Evolutionary conservation across 2,797 vertebrate species (phyloP).

Genomic region (Macropodus opercularis): DNA sequence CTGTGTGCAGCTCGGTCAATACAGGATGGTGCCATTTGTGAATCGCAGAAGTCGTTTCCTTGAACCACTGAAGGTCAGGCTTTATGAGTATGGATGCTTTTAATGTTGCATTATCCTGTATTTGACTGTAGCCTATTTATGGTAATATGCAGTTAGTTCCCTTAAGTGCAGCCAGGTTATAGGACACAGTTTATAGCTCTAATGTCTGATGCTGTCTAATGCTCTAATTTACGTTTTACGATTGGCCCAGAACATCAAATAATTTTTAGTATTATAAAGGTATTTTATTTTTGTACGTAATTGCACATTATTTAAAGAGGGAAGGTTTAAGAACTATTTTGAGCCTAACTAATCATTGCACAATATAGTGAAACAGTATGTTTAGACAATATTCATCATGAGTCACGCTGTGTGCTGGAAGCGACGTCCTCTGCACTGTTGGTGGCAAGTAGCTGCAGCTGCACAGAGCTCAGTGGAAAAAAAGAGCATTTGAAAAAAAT

Average conservation of each 20-base stretch:
- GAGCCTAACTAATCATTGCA: neutral
- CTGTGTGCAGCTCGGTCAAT: slow-evolving; percentile 18
- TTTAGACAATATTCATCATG: neutral
- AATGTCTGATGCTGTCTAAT: slow-evolving; percentile 3
- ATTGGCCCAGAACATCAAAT: too few relatives aligned
- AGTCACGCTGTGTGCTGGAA: slow-evolving; percentile 1
- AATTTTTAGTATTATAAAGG: neutral
- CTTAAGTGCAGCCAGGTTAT: neutral
- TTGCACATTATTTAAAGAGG: neutral
- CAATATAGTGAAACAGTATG: neutral
- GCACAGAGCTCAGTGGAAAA: slow-evolving; percentile 50
- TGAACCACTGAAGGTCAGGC: slow-evolving; percentile 11
- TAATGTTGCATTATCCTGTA: slow-evolving; percentile 19
- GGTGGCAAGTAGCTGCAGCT: slow-evolving; percentile 10
- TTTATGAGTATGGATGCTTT: slow-evolving; percentile 16
- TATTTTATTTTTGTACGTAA: neutral
- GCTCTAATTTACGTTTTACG: too few relatives aligned
- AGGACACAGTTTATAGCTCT: neutral
- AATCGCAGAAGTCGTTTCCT: slow-evolving; percentile 13
- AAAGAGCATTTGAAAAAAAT: slow-evolving; percentile 24
- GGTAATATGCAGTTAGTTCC: slow-evolving; percentile 7
- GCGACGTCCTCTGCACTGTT: slow-evolving; percentile 15
- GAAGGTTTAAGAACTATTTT: neutral
- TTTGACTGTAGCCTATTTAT: slow-evolving; percentile 21
- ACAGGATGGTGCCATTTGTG: slow-evolving; percentile 4